Evolutionary conservation across 2,888 invertebrate genomes (phyloP).

Genomic region (Oithona nana): DNA sequence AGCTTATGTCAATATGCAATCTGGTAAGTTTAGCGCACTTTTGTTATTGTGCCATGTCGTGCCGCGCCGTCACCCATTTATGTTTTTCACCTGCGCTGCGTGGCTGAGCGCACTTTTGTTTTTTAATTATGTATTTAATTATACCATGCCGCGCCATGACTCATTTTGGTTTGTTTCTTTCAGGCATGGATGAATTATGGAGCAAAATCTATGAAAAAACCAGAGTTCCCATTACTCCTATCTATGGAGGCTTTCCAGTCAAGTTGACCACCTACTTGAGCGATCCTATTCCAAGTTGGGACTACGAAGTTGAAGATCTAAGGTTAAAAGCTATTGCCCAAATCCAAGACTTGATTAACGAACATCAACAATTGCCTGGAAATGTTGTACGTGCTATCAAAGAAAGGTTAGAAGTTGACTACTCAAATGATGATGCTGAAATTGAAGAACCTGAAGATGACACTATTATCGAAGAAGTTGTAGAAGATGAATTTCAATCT

Average conservation of each 20-base stretch:
- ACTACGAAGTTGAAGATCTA: not conserved
- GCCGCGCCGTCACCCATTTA: too few relatives aligned
- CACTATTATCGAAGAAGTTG: not conserved
- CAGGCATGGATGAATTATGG: not conserved
- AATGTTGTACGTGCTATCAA: conserved; percentile 19
- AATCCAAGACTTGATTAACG: not conserved
- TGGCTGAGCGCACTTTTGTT: too few relatives aligned
- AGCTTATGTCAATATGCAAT: not conserved
- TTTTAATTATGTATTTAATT: too few relatives aligned
- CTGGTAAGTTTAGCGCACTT: too few relatives aligned
- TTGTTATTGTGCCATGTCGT: too few relatives aligned
- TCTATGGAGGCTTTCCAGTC: conserved; percentile 6
- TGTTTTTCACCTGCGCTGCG: too few relatives aligned
- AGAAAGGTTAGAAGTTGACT: not conserved
- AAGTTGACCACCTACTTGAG: not conserved
- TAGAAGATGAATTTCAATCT: not conserved
- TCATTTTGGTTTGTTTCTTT: not conserved
- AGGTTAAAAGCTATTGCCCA: not conserved
- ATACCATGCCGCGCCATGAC: too few relatives aligned
- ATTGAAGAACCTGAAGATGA: not conserved
- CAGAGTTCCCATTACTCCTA: not conserved
- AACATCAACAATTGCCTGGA: conserved; percentile 18
- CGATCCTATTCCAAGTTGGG: not conserved
- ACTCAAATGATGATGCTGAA: not conserved
- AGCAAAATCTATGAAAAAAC: not conserved